A percentile compares a stretch with the other conserved stretches of the same genome.
Conservation (phyloP, 2,113 vertebrate genomes). For the Hippocampus zosterae region DNA sequence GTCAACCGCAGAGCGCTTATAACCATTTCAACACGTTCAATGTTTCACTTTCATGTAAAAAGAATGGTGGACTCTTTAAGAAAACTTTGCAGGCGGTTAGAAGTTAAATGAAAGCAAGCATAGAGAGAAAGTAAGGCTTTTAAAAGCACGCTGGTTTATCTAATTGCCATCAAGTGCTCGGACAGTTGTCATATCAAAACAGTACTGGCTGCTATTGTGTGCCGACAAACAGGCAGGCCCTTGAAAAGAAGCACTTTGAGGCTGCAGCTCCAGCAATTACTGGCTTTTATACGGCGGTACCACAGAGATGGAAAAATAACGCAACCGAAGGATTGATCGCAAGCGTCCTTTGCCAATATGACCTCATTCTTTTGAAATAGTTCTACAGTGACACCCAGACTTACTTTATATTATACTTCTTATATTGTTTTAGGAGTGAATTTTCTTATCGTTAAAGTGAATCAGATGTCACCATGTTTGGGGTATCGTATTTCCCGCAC, state of each 20-base stretch:
- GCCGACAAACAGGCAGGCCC: conserved; percentile 81
- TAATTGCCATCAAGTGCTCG: conserved; percentile 49
- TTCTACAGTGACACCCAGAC: no score
- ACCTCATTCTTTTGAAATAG: conserved; percentile 41
- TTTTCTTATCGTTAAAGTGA: no score
- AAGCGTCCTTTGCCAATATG: conserved; percentile 69
- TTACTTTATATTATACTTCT: no score
- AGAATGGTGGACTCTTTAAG: conserved; percentile 59
- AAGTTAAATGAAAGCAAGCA: conserved; percentile 48
- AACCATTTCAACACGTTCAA: conserved; percentile 63
- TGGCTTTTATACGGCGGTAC: conserved; percentile 47
- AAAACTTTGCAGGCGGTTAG: conserved; percentile 62
- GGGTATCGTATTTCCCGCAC: no score
- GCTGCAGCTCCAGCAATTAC: conserved; percentile 85
- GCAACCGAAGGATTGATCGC: conserved; percentile 73
- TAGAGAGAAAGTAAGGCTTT: conserved; percentile 19
- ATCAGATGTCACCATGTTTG: no score
- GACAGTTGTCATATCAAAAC: conserved; percentile 68
- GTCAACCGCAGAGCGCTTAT: conserved; percentile 52
- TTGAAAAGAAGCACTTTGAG: conserved; percentile 78
- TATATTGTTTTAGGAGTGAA: no score
- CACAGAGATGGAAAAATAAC: conserved; percentile 79
- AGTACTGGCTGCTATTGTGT: conserved; percentile 57
- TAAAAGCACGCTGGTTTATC: conserved; percentile 44
- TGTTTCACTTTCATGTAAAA: conserved; percentile 30